Percentiles rank a stretch among this genome's conserved stretches.
phyloP scores from a whole-genome alignment of 1,140 invertebrate species.

The Cherax quadricarinatus region DNA sequence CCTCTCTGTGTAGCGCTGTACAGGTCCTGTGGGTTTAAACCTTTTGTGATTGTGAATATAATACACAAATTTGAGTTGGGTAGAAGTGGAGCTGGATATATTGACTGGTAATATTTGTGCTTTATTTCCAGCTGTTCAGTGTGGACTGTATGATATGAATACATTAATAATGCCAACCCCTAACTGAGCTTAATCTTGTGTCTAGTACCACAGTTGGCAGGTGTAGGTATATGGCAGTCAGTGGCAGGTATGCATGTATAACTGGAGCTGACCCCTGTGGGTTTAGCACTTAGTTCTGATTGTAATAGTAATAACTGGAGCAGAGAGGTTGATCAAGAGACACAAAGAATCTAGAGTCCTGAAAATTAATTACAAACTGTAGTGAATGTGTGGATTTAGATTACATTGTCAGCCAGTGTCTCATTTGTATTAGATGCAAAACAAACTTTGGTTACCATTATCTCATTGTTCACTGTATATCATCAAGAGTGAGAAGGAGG shows the following conservation, averaged over 20 bases:
- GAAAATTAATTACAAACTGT: background rate
- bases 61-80: too few relatives aligned
- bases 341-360: background rate
- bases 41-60: too few relatives aligned
- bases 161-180: background rate
- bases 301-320: too few relatives aligned
- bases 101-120: conserved; percentile 16
- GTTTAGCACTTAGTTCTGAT: too few relatives aligned
- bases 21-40: too few relatives aligned
- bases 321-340: background rate
- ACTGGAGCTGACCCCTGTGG: background rate
- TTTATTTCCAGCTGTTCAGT: conserved; percentile 12
- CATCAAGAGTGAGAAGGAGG: background rate
- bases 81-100: background rate
- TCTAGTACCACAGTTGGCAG: background rate
- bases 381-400: background rate
- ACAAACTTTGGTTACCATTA: background rate
- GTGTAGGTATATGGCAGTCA: background rate
- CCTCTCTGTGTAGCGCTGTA: too few relatives aligned
- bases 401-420: background rate
- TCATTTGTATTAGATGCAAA: background rate
- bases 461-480: background rate
- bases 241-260: background rate
- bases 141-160: background rate
- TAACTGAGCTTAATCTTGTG: background rate